Evolutionary conservation across 2,888 invertebrate genomes (phyloP).

Genomic region (Spodoptera exigua): DNA sequence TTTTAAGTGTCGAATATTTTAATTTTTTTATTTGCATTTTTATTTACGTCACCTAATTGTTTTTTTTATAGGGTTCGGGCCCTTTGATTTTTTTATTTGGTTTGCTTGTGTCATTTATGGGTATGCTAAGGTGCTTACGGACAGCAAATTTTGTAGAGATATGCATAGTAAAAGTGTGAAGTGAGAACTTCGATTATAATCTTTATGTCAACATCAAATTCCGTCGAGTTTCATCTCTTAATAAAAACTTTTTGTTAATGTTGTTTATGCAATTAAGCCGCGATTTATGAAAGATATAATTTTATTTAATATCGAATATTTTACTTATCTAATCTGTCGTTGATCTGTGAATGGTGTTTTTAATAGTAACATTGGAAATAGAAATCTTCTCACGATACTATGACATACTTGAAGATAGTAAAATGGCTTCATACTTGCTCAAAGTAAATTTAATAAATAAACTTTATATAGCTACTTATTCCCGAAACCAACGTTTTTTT

Average conservation of each 20-base stretch:
- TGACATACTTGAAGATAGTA: neutral
- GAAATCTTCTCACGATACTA: constrained; percentile 47
- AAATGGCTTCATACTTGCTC: constrained; percentile 17
- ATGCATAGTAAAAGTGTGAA: constrained; percentile 45
- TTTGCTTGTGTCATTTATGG: constrained; percentile 29
- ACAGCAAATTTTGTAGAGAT: constrained; percentile 29
- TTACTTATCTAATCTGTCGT: constrained; percentile 33
- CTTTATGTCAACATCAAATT: constrained; percentile 54
- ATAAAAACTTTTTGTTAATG: constrained; percentile 27
- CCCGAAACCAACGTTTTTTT: no score
- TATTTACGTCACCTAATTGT: constrained; percentile 58
- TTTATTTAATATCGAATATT: constrained; percentile 39
- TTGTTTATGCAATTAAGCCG: constrained; percentile 40
- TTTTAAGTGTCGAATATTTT: constrained; percentile 31
- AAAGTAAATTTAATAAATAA: constrained; percentile 8
- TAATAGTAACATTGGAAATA: constrained; percentile 13
- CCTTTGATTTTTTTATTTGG: constrained; percentile 52
- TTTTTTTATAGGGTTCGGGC: constrained; percentile 40
- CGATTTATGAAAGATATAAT: constrained; percentile 34
- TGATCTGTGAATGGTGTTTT: constrained; percentile 27
- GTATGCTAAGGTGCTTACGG: constrained; percentile 37
- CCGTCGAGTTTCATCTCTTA: constrained; percentile 36
- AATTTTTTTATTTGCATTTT: constrained; percentile 57
- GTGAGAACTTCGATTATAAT: constrained; percentile 43
- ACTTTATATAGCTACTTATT: no score